Conservation (phyloP, 2,888 invertebrate genomes). For the Germaria angustata region DNA sequence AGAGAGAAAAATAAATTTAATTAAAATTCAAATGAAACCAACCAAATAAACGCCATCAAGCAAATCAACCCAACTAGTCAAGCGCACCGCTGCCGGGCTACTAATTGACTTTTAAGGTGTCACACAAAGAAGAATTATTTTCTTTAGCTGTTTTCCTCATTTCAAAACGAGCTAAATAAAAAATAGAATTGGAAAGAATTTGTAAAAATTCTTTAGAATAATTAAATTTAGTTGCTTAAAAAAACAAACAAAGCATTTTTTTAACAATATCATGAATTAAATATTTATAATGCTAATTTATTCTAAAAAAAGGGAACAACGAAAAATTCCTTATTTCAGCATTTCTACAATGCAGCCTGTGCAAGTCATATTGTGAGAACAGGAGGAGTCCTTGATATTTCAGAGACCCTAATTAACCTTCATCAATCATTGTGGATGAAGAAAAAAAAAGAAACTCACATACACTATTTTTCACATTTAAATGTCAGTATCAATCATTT, state of each 20-base stretch:
- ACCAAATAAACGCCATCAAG: constrained; percentile 48
- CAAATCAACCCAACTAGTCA: constrained; percentile 28
- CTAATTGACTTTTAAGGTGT: constrained; percentile 61
- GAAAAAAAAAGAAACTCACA: background rate
- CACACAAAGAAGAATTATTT: constrained; percentile 26
- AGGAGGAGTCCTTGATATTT: constrained; percentile 8
- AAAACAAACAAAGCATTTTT: constrained; percentile 12
- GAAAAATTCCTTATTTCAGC: constrained; percentile 6
- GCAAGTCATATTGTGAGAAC: background rate
- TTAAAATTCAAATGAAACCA: constrained; percentile 43
- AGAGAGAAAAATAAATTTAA: constrained; percentile 28
- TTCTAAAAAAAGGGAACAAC: background rate
- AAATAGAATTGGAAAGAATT: constrained; percentile 12
- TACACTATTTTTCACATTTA: constrained; percentile 18
- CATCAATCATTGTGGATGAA: constrained; percentile 49
- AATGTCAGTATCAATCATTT: constrained; percentile 46
- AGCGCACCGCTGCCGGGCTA: background rate
- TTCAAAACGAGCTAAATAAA: background rate
- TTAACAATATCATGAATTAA: constrained; percentile 12
- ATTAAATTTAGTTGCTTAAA: background rate
- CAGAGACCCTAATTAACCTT: constrained; percentile 49
- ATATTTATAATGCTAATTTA: constrained; percentile 30
- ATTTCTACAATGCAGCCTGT: background rate
- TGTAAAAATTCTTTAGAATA: constrained; percentile 15
- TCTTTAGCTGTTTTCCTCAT: background rate